Percentiles rank a stretch among this genome's conserved stretches.
Evolutionary conservation across 2,113 vertebrate genomes (phyloP).

Genomic region (Semnopithecus entellus): DNA sequence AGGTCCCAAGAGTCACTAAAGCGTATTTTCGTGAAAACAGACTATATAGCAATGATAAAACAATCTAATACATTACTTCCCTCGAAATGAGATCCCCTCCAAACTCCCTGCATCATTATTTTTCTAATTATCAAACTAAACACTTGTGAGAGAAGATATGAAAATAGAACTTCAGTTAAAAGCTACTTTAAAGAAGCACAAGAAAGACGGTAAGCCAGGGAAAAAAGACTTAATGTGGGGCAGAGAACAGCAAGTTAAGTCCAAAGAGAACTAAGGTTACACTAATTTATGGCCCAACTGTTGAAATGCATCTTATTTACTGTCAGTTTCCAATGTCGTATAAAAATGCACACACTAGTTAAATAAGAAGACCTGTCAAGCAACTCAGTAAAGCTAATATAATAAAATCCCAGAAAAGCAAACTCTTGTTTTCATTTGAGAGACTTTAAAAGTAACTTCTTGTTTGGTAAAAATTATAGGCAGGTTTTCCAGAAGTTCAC

Average conservation of each 20-base stretch:
- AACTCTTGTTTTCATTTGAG: not conserved
- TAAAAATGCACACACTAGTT: not conserved
- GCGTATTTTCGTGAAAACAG: not conserved
- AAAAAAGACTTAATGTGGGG: not conserved
- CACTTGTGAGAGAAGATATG: not conserved
- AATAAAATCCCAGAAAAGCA: constrained; percentile 15
- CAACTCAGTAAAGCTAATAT: not conserved
- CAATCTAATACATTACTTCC: not conserved
- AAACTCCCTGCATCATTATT: not conserved
- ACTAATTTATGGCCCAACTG: not conserved
- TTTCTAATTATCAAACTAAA: constrained; percentile 19
- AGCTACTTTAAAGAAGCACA: constrained; percentile 18
- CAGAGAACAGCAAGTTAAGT: not conserved
- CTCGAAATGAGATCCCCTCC: not conserved
- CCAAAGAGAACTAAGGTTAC: not conserved
- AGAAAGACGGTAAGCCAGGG: not conserved
- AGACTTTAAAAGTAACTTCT: not conserved
- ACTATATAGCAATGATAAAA: not conserved
- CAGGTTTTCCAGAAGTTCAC: not conserved
- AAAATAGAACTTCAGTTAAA: not conserved
- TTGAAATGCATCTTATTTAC: constrained; percentile 2
- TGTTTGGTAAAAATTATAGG: not conserved
- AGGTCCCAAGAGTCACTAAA: not conserved
- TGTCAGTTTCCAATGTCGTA: not conserved
- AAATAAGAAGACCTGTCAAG: not conserved